Evolutionary conservation across 2,888 invertebrate species (phyloP).

Genomic region (Hyalella azteca): DNA sequence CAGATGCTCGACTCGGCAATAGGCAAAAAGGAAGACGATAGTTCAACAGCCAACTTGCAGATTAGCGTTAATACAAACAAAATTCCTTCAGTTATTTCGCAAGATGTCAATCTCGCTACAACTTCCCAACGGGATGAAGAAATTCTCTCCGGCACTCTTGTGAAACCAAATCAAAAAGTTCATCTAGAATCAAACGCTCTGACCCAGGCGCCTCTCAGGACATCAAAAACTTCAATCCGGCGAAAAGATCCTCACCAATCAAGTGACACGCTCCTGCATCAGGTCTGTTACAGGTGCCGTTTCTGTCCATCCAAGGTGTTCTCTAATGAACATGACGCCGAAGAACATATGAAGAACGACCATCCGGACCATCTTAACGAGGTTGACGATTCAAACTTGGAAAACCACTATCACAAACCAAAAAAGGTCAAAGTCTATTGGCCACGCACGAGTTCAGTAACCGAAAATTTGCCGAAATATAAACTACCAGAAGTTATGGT

Average conservation of each 20-base stretch:
- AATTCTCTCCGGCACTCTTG: not conserved
- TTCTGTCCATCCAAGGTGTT: conserved; percentile 51
- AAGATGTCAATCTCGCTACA: not conserved
- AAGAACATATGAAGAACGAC: conserved; percentile 49
- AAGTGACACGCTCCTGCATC: conserved; percentile 44
- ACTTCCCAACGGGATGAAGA: not conserved
- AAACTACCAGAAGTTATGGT: not conserved
- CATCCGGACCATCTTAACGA: conserved; percentile 46
- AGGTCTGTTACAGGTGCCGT: conserved; percentile 56
- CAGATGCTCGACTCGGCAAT: conserved; percentile 50
- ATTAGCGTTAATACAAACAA: not conserved
- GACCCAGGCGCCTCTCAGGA: not conserved
- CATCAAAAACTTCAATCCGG: not conserved
- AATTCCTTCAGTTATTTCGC: not conserved
- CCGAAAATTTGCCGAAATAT: not conserved
- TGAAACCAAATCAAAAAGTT: not conserved
- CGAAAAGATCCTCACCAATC: conserved; percentile 13
- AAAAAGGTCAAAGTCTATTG: conserved; percentile 44
- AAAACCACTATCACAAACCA: conserved; percentile 31
- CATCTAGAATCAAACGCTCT: not conserved
- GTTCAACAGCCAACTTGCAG: not conserved
- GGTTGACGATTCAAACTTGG: conserved; percentile 42
- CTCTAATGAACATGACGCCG: conserved; percentile 45
- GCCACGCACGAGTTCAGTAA: conserved; percentile 22
- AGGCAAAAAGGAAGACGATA: conserved; percentile 17